Base-by-base conservation (phyloP, 2,888 invertebrate genomes). In the Lordiphosa andalusiaca region DNA sequence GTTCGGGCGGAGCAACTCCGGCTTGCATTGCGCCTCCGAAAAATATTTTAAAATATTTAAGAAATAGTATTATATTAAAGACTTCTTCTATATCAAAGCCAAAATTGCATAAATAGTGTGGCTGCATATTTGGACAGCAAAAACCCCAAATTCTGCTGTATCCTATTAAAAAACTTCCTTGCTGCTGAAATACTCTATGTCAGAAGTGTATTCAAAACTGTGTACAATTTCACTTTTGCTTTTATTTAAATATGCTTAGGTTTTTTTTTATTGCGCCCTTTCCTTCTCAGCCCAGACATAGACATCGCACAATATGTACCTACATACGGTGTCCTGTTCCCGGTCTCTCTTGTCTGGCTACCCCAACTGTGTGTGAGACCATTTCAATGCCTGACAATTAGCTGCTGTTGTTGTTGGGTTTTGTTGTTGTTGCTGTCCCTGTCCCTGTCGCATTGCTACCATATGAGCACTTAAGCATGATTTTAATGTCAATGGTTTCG, bases 401-500 rank as follows among this genome's bases (percentile, higher is more conserved):
- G 67, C 66, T 62, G 41, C 2, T 54, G 30, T 36, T 37, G 47
- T n/a, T 50, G 56, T 42, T 16, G 40, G 19, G 3, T 2, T 2
- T 12, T 67, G 48, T 60, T 49, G 50, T 47, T 60, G 66, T 51
- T 61, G 41, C 30, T 60, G 42, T 25, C 62, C 56, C 69, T 54
- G 44, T 44, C 59, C 51, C 61, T 67, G 84, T 77, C 69, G 64
- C 67, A 69, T 71, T 77, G 74, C 78, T 70, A 71, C 73, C 83
- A 73, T 68, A 73, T 73, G 68, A 77, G 73, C 76, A 74, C 86
- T 85, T 85, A 85, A 85, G 74, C 85, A 85, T 85, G 86, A 85
- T 78, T 86, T 86, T 85, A 86, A 86, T 86, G 86, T 85, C 85
- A 85, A 86, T 82, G 86, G 75, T 67, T 81, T 69, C 68, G 69